Evolutionary conservation across 2,113 vertebrate species (phyloP).

Genomic region (Leptobrachium ailaonicum): DNA sequence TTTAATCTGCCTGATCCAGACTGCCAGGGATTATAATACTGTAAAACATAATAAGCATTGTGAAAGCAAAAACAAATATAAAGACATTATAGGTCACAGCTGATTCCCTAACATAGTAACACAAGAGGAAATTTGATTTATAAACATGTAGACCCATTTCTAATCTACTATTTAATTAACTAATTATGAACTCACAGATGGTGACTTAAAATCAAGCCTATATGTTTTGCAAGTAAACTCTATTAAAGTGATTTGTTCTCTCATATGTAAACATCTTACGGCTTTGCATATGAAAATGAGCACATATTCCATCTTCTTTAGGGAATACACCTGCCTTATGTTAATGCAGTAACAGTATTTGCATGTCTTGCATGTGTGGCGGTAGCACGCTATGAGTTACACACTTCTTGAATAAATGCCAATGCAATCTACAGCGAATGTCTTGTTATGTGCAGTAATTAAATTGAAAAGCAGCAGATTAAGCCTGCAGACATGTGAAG

Average conservation of each 20-base stretch:
- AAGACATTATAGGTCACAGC: background rate
- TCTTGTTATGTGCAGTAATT: background rate
- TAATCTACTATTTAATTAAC: constrained; percentile 42
- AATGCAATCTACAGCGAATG: background rate
- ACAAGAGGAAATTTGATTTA: constrained; percentile 13
- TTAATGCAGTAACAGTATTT: background rate
- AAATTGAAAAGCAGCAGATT: too few relatives aligned
- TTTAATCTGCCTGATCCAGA: too few relatives aligned
- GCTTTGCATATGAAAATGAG: constrained; percentile 18
- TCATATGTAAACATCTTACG: constrained; percentile 36
- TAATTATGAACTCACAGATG: constrained; percentile 41
- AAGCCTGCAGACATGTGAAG: too few relatives aligned
- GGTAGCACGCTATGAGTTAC: background rate
- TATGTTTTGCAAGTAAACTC: constrained; percentile 14
- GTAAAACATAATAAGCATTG: background rate
- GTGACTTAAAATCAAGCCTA: constrained; percentile 16
- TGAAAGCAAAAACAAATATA: too few relatives aligned
- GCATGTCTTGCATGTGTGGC: constrained; percentile 11
- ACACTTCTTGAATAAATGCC: background rate
- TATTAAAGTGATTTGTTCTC: constrained; percentile 37
- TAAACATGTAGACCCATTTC: constrained; percentile 32
- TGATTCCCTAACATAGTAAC: background rate
- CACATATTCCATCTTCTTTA: constrained; percentile 7
- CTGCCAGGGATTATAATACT: too few relatives aligned
- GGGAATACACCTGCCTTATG: constrained; percentile 34